phyloP scores from a whole-genome alignment of 2,888 invertebrate species.

The Choristoneura rosaceana region DNA sequence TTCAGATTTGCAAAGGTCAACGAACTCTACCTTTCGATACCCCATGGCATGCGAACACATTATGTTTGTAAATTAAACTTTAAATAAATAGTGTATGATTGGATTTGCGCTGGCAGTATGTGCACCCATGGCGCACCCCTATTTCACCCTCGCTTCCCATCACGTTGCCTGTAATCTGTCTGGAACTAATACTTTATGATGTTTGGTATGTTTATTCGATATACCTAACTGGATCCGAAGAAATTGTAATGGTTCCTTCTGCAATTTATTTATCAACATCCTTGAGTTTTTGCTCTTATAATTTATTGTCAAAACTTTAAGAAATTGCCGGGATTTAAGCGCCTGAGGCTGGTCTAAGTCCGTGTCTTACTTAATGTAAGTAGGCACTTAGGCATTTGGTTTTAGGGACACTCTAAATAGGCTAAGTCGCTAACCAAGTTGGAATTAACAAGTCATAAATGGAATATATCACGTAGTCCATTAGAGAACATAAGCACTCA shows the following conservation, averaged over 20 bases:
- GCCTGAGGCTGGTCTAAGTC: no score
- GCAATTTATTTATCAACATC: neutral
- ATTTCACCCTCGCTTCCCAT: conserved; percentile 64
- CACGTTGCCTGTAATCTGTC: conserved; percentile 65
- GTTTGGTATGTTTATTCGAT: conserved; percentile 56
- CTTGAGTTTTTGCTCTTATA: neutral
- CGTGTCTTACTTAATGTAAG: neutral
- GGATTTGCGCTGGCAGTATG: conserved; percentile 9
- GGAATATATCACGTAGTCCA: conserved; percentile 25
- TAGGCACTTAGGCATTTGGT: neutral
- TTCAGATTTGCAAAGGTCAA: conserved; percentile 42
- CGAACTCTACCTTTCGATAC: conserved; percentile 37
- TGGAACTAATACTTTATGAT: conserved; percentile 74
- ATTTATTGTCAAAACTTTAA: no score
- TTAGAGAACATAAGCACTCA: conserved; percentile 14
- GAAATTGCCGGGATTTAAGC: no score
- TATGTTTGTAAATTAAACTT: conserved; percentile 22
- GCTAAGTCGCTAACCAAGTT: neutral
- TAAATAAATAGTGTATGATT: conserved; percentile 44
- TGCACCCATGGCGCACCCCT: conserved; percentile 48
- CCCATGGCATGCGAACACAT: conserved; percentile 28
- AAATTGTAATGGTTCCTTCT: conserved; percentile 5
- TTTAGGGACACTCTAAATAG: neutral
- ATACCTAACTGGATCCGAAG: conserved; percentile 29
- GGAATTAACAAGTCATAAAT: conserved; percentile 13